Percentiles rank a stretch among this genome's conserved stretches.
These are phyloP conservation scores for Lepidurus apus DNA, from an alignment of 1,140 invertebrate genomes.

Conservation along the genomic window DNA sequence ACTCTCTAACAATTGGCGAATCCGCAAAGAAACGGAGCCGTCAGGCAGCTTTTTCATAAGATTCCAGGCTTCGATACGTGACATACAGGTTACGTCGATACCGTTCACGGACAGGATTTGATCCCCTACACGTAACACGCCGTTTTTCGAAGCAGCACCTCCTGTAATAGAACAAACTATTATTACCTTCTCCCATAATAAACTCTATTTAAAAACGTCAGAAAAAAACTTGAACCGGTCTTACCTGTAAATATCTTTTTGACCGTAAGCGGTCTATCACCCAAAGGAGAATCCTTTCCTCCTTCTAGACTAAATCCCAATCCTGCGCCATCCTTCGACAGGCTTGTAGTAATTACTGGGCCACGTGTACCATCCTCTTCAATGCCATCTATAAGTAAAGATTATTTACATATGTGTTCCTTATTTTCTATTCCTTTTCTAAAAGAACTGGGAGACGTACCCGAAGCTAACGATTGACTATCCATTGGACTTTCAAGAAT, in stretches of 20 bases:
- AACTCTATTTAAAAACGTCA: not conserved
- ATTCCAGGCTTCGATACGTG: constrained; percentile 87
- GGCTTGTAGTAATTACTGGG: constrained; percentile 50
- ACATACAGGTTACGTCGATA: constrained; percentile 69
- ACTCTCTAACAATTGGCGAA: constrained; percentile 25
- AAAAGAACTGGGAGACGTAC: not conserved
- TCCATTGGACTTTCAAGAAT: constrained; percentile 45
- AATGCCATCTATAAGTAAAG: constrained; percentile 20
- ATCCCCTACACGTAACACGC: constrained; percentile 73
- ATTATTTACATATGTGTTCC: not conserved
- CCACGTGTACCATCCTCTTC: constrained; percentile 37
- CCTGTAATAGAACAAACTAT: constrained; percentile 52
- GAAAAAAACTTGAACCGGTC: not conserved
- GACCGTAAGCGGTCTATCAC: constrained; percentile 75
- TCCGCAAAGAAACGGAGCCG: constrained; percentile 55
- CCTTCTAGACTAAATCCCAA: constrained; percentile 89
- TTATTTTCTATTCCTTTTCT: not conserved
- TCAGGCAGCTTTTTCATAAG: constrained; percentile 80
- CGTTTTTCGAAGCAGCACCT: constrained; percentile 82
- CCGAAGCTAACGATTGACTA: constrained; percentile 12
- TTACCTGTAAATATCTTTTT: constrained; percentile 89
- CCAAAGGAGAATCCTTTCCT: constrained; percentile 78
- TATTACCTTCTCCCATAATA: not conserved
- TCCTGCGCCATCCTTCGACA: constrained; percentile 80
- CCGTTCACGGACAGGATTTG: constrained; percentile 78